Conservation (phyloP, 2,113 vertebrate species). For the Puma concolor region DNA sequence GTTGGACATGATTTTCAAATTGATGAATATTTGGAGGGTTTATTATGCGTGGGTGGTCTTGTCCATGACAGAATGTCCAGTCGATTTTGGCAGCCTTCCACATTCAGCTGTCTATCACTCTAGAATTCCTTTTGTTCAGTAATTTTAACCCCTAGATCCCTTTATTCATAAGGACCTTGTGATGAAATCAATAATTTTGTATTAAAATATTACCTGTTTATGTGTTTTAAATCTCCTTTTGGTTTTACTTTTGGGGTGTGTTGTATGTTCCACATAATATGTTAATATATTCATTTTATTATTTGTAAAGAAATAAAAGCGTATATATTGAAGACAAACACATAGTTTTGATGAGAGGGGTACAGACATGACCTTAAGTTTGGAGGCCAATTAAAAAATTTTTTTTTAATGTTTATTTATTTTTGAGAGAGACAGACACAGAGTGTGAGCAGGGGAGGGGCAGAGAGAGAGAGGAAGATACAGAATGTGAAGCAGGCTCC, state of each 20-base stretch:
- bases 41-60: slow-evolving; percentile 11
- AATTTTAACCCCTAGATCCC: not conserved
- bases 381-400: not conserved
- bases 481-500: no score
- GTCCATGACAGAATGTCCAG: not conserved
- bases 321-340: not conserved
- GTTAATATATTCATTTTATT: not conserved
- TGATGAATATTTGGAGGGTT: slow-evolving; percentile 28
- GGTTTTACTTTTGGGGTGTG: not conserved
- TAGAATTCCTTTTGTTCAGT: not conserved
- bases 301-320: not conserved
- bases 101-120: not conserved
- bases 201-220: not conserved
- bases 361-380: not conserved
- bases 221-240: not conserved
- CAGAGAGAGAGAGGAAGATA: no score
- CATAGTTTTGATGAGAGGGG: not conserved
- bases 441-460: no score
- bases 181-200: slow-evolving; percentile 1
- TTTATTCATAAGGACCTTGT: not conserved
- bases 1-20: slow-evolving; percentile 45
- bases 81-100: not conserved
- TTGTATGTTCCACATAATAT: not conserved
- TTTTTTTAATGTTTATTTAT: no score
- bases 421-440: no score